Evolutionary conservation across 2,888 invertebrate species (phyloP), one percentile per base, ranked within the genome.

Genomic region (Drosophila falleni): DNA sequence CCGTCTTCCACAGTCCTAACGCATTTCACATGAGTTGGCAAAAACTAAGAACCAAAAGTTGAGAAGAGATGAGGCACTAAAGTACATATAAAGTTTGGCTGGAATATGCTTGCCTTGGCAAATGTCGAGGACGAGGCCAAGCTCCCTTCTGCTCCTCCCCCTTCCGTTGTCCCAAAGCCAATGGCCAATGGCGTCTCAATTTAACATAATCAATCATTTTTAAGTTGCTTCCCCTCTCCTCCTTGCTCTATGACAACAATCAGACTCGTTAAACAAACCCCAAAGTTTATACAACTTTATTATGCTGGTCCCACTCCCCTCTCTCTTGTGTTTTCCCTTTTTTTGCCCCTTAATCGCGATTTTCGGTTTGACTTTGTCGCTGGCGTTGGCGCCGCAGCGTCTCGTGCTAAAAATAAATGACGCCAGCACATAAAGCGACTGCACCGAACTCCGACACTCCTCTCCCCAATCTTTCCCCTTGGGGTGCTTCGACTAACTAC

Each of bases 361-460:
- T 75, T 71, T 42, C 58, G 71, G 70, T 67, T 59, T 60, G 68
- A 69, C 69, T 67, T 68, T 78, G 76, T 65, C 72, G 72, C 63
- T 69, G 74, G 11, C 64, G 16, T 65, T 86, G 90, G 89, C 87
- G 89, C 73, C 87, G 58, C 81, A 41, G 65, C 71, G 90, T 90
- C 87, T 87, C 83, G 75, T 58, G 75, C 73, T 86, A 82, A 89
- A 85, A 80, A 89, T 75, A 84, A 85, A 87, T 73, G 83, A 80
- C 77, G 73, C 64, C 70, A 69, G 67, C 56, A 61, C 69, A 75
- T 62, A 71, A 65, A 73, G 71, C 55, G 55, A 51, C 68, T 51
- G 53, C 31, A 59, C 41, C 44, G 16, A 15, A 47, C 54, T 23
- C 56, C 65, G 39, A 19, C 15, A n/a, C 19, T 41, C 26, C 51